These are phyloP conservation scores for Megaceryle torquata DNA, from an alignment of 2,113 vertebrate species.

Conservation along the genomic window DNA sequence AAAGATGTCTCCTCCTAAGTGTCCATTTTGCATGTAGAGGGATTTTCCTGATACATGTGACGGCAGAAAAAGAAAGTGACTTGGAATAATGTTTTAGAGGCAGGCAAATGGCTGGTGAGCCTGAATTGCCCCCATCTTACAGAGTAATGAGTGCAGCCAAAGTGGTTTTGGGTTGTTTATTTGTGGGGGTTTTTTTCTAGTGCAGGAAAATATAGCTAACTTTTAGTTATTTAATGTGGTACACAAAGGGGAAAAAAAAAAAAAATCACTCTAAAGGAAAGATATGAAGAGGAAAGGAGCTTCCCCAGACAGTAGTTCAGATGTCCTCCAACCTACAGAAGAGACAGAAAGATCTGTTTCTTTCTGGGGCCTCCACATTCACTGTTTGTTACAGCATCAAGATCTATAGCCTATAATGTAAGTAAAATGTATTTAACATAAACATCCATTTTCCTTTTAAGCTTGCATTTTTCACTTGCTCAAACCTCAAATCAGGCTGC, in stretches of 20 bases:
- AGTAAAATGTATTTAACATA: background rate
- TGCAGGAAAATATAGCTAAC: background rate
- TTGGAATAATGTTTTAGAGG: background rate
- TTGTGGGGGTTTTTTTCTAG: background rate
- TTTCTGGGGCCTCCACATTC: accelerated
- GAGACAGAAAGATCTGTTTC: background rate
- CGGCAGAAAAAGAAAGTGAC: background rate
- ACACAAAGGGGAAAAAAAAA: background rate
- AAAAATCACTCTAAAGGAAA: background rate
- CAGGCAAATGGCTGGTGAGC: background rate
- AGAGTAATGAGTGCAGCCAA: background rate
- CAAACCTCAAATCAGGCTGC: background rate
- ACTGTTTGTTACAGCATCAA: background rate
- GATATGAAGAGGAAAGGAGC: background rate
- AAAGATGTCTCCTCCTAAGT: background rate
- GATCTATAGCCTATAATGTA: background rate
- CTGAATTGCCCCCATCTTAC: background rate
- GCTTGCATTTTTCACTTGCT: background rate
- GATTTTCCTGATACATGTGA: background rate
- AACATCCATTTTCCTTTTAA: background rate
- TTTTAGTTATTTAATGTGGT: too few relatives aligned
- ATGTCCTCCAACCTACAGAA: background rate
- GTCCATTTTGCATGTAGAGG: background rate
- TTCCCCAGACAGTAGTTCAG: background rate
- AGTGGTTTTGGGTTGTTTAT: background rate